Evolutionary conservation across 2,888 invertebrate species (phyloP).

Genomic region (Marasmarcha lunaedactyla): DNA sequence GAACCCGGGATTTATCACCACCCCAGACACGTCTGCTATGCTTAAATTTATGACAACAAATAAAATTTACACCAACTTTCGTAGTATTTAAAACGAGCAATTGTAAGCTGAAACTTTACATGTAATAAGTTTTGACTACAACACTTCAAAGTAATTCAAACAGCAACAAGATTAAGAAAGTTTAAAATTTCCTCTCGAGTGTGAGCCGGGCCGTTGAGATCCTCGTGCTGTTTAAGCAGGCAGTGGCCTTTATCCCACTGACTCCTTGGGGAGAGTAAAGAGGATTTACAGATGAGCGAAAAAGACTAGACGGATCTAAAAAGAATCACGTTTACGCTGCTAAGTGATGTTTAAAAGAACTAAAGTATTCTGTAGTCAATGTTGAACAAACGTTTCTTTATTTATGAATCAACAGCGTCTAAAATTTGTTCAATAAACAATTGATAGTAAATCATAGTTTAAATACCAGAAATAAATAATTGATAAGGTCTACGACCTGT

Average conservation of each 20-base stretch:
- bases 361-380: too few species aligned
- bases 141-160: constrained; percentile 5
- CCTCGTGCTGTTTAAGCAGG: constrained; percentile 42
- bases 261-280: constrained; percentile 33
- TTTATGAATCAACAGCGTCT: too few species aligned
- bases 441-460: background rate
- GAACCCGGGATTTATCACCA: too few species aligned
- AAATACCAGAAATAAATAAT: constrained; percentile 44
- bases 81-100: too few species aligned
- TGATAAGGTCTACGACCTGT: constrained; percentile 61
- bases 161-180: constrained; percentile 24
- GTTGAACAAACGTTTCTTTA: too few species aligned
- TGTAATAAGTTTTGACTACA: background rate
- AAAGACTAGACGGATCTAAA: too few species aligned
- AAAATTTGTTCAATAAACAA: too few species aligned
- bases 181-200: constrained; percentile 35
- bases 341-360: too few species aligned
- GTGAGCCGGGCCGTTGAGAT: constrained; percentile 32
- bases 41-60: too few species aligned
- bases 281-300: constrained; percentile 33
- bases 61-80: too few species aligned
- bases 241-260: constrained; percentile 28
- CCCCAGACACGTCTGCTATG: too few species aligned
- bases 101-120: background rate
- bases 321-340: too few species aligned